These are phyloP conservation scores for Corythornis cristatus DNA, from an alignment of 2,113 vertebrate genomes.

Conservation along the genomic window DNA sequence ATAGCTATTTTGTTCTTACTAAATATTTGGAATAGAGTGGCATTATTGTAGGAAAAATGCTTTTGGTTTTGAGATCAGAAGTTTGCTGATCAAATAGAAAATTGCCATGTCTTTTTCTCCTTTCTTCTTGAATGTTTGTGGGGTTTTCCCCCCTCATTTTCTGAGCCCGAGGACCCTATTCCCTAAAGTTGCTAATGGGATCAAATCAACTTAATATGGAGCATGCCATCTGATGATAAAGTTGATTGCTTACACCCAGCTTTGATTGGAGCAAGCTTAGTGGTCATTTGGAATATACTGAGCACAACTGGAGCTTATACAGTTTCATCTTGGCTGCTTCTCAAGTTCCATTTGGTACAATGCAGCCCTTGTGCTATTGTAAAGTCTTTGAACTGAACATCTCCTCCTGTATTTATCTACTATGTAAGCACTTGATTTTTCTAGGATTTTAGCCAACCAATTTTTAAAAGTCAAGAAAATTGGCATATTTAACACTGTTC, in stretches of 20 bases:
- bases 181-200: constrained; percentile 19
- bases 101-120: background rate
- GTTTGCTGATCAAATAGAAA: background rate
- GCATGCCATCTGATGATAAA: constrained; percentile 9
- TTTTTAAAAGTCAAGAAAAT: constrained; percentile 26
- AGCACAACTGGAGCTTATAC: background rate
- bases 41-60: background rate
- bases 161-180: background rate
- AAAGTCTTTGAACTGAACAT: constrained; percentile 39
- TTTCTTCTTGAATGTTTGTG: background rate
- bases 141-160: background rate
- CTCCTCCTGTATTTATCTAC: constrained; percentile 26
- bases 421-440: constrained; percentile 7
- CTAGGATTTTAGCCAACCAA: constrained; percentile 44
- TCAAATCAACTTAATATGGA: constrained; percentile 9
- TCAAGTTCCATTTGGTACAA: constrained; percentile 35
- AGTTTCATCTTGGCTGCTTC: constrained; percentile 35
- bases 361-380: constrained; percentile 51
- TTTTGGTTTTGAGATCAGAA: background rate
- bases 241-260: constrained; percentile 21
- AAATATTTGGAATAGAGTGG: background rate
- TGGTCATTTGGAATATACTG: constrained; percentile 9
- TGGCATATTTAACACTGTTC: constrained; percentile 46
- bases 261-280: constrained; percentile 27
- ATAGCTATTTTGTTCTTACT: background rate